Evolutionary conservation across 2,113 vertebrate genomes (phyloP), one percentile per base, ranked within the genome.

Genomic region (Eira barbara): DNA sequence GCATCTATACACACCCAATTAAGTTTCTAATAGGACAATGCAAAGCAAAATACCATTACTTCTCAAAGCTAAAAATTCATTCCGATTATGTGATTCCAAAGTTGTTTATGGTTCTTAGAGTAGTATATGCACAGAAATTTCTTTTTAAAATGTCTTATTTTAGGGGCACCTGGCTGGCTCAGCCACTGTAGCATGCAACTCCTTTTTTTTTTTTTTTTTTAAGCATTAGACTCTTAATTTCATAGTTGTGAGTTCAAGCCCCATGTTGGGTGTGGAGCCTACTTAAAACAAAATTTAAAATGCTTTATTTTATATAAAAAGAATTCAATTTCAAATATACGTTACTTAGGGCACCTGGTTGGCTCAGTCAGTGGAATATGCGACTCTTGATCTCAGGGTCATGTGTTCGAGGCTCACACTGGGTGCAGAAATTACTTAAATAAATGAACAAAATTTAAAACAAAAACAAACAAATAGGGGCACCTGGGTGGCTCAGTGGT

Each of bases 1-100:
- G 59, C 42, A 45, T 94, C 57, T 36, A 6, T 93, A 52, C 52
- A 52, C 17, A 11, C n/a, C 63, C 27, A 95, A 42, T 36, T 55
- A 73, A 74, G 80, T 91, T 86, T 93, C 76, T 83, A 88, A 85
- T 55, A 89, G 52, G 23, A 59, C 31, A 93, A 93, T 21, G 13
- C 31, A 78, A 90, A 91, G 63, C 42, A 91, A 96, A 89, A 49
- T 73, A 61, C 47, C 49, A 82, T 94, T 95, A 57, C 36, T 78
- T 94, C 6, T 81, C 86, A 74, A 73, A 57, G 69, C 57, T 45
- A 90, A 85, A 90, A 97, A 80, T 92, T 85, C 82, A 73, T 89
- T 87, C 69, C 18, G 21, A 81, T 71, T 71, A 45, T 5, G 89
- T 34, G 93, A 11, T 89, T 85, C 13, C 78, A 95, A 93, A 89